These are phyloP conservation scores for Callinectes sapidus DNA, from an alignment of 2,888 invertebrate species.

Conservation along the genomic window DNA sequence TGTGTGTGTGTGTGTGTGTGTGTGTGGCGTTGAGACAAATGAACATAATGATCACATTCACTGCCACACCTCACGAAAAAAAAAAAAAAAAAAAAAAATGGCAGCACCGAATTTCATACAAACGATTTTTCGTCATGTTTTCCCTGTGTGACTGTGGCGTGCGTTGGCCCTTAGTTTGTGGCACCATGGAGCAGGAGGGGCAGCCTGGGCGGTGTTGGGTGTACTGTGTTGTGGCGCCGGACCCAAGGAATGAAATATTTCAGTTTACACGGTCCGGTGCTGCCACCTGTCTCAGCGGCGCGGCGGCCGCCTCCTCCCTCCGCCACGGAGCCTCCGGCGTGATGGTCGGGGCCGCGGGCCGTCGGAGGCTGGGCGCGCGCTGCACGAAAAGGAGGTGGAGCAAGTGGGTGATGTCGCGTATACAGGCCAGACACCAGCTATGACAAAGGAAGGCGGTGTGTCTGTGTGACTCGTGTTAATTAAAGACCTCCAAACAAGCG, in stretches of 20 bases:
- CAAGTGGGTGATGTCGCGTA: not conserved
- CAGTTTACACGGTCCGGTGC: slow-evolving; percentile 2
- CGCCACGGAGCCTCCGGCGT: slow-evolving; percentile 26
- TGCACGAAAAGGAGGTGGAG: not conserved
- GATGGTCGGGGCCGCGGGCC: slow-evolving; percentile 14
- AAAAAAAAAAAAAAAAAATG: too few species aligned
- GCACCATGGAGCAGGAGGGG: not conserved
- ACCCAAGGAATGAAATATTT: slow-evolving; percentile 27
- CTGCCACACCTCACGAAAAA: not conserved
- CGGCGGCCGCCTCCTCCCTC: slow-evolving; percentile 15
- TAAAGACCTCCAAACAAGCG: not conserved
- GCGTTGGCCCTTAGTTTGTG: not conserved
- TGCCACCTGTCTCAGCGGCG: slow-evolving; percentile 26
- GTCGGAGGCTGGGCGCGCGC: not conserved
- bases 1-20: slow-evolving; percentile 46
- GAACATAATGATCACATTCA: not conserved
- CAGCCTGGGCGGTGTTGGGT: not conserved
- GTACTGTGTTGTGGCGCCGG: slow-evolving; percentile 24
- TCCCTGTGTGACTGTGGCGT: not conserved
- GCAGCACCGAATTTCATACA: not conserved
- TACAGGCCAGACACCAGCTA: not conserved
- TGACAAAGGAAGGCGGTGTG: not conserved
- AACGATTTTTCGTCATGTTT: not conserved
- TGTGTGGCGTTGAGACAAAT: not conserved
- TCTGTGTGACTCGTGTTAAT: not conserved